Conservation (phyloP, 2,888 invertebrate genomes). For the Dolichomitus sp. region DNA sequence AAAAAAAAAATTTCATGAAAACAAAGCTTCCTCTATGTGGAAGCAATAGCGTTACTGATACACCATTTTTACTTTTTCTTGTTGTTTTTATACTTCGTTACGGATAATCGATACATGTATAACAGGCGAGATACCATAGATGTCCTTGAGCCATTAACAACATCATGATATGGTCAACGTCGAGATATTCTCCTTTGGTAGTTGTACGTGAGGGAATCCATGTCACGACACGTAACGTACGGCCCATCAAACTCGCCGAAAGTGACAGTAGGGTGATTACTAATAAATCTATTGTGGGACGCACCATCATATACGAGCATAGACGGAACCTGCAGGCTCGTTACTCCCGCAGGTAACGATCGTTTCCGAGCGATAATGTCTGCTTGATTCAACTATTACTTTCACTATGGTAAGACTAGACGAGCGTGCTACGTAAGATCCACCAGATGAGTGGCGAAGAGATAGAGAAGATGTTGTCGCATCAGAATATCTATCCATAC, state of each 20-base stretch:
- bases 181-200: slow-evolving; percentile 18
- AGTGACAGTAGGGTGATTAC: slow-evolving; percentile 72
- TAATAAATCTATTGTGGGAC: slow-evolving; percentile 69
- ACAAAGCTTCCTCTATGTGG: no score
- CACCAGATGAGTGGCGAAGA: slow-evolving; percentile 19
- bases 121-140: slow-evolving; percentile 13
- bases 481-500: slow-evolving; percentile 20
- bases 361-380: slow-evolving; percentile 71
- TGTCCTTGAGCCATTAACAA: background rate
- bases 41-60: background rate
- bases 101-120: slow-evolving; percentile 13
- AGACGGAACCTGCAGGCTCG: slow-evolving; percentile 38
- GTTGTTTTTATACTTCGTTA: slow-evolving; percentile 12
- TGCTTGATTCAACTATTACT: slow-evolving; percentile 59
- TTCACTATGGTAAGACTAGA: slow-evolving; percentile 57
- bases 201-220: slow-evolving; percentile 55
- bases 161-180: slow-evolving; percentile 14
- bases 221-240: slow-evolving; percentile 69
- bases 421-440: slow-evolving; percentile 38
- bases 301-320: slow-evolving; percentile 60
- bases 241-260: slow-evolving; percentile 71
- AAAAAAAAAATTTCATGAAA: no score
- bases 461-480: slow-evolving; percentile 21
- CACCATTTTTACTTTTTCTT: background rate
- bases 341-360: slow-evolving; percentile 62